Percentiles rank a stretch among this genome's conserved stretches.
Conservation (phyloP, 2,113 vertebrate species). For the Syrmaticus mikado region DNA sequence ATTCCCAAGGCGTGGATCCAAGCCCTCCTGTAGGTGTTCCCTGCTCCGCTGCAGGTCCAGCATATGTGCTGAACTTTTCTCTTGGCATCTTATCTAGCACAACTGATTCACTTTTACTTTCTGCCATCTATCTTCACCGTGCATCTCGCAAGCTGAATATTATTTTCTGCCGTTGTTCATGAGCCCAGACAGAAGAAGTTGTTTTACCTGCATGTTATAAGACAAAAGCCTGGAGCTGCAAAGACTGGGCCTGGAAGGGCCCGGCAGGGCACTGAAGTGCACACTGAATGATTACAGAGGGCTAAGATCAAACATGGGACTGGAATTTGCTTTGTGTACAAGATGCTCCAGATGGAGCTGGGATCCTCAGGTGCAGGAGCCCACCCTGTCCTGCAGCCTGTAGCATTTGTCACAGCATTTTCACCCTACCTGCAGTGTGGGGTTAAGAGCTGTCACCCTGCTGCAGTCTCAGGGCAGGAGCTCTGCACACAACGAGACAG, state of each 20-base stretch:
- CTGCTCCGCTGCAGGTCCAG: background rate
- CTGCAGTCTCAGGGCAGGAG: background rate
- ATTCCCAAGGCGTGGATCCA: background rate
- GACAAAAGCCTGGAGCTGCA: accelerated
- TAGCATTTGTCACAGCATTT: background rate
- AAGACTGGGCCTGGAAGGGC: background rate
- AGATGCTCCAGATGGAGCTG: background rate
- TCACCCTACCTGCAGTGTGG: accelerated
- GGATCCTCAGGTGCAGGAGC: background rate
- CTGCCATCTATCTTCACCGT: background rate
- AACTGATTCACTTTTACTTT: background rate
- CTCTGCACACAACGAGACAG: background rate
- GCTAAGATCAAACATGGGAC: background rate
- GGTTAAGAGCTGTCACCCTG: background rate
- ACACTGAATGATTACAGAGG: accelerated
- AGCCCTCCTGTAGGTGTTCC: background rate
- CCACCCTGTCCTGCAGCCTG: background rate
- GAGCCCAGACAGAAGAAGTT: background rate
- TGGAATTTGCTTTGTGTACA: accelerated
- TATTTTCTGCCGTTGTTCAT: background rate
- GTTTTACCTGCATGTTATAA: accelerated
- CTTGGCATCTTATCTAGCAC: background rate
- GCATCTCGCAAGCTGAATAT: background rate
- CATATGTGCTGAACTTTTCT: background rate
- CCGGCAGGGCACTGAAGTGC: accelerated